phyloP scores from a whole-genome alignment of 2,113 vertebrate species.

The Noctilio leporinus region DNA sequence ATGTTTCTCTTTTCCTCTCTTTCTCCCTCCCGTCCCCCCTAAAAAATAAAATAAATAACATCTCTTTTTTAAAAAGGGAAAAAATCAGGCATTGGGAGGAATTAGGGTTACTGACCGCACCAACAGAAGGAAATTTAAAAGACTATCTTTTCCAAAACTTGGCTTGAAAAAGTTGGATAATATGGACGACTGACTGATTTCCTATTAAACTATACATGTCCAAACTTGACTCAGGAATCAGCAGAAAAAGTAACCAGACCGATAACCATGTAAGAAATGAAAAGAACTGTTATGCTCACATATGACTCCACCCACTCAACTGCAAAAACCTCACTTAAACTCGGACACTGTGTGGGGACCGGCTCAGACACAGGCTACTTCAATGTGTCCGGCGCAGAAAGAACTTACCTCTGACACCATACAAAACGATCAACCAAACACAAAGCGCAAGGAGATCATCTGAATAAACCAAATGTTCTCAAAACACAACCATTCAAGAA shows the following conservation, averaged over 20 bases:
- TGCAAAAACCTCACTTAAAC: rapidly evolving
- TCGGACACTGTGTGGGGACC: neutral
- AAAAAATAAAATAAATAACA: neutral
- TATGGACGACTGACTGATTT: neutral
- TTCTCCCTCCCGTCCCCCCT: no score
- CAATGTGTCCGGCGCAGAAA: neutral
- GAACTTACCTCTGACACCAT: neutral
- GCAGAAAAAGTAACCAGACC: neutral
- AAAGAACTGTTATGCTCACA: no score
- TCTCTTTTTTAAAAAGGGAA: neutral
- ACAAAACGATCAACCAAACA: neutral
- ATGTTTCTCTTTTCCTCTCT: no score
- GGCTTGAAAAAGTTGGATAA: neutral
- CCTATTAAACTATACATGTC: neutral
- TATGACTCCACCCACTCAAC: no score
- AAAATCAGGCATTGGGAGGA: neutral
- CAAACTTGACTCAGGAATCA: neutral
- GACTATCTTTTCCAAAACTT: neutral
- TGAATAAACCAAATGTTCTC: neutral
- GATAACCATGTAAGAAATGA: neutral
- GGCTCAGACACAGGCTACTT: neutral
- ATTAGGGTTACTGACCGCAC: neutral
- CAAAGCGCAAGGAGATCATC: neutral
- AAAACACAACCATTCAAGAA: neutral
- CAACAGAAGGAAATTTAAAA: neutral